Evolutionary conservation across 2,888 invertebrate species (phyloP), one percentile per base, ranked within the genome.

Genomic region (Tinea semifulvella): DNA sequence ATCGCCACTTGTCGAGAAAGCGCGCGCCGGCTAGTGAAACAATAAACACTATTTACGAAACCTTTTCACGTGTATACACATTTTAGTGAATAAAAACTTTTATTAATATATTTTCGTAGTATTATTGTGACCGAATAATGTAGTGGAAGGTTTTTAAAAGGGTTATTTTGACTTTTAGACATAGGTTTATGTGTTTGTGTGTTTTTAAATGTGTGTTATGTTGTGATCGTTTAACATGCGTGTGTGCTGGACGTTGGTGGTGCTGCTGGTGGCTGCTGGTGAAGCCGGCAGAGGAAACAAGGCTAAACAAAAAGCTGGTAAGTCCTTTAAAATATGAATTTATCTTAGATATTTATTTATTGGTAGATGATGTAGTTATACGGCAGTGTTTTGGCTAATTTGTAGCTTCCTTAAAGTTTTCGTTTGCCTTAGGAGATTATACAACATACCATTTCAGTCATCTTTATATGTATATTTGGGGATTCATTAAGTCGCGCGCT

Each of bases 251-350:
- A 49, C 54, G 51, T 52, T 55, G 51, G 44, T 64, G 53, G 49
- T 53, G 55, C 53, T 73, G 60, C 56, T 73, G 61, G 64, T 64
- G 61, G 60, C 60, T 26, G 70, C 60, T 49, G 60, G 64, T 46
- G 68, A 11, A 8, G 43, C 20, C 26, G 22, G 40, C 14, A 10
- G 40, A n/a, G n/a, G n/a, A n/a, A n/a, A n/a, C n/a, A n/a, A n/a
- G n/a, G n/a, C n/a, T n/a, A n/a, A 72, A 53, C 67, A 76, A 14
- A 79, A 79, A 49, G 77, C 77, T 49, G 76, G 79, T 79, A 38
- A 61, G 56, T 25, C 17, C n/a, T 17, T 5, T 22, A 22, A n/a
- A n/a, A n/a, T n/a, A n/a, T n/a, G n/a, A n/a, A n/a, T n/a, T n/a
- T n/a, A n/a, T n/a, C n/a, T n/a, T n/a, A n/a, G n/a, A n/a, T n/a